Evolutionary conservation across 2,113 vertebrate species (phyloP).

Genomic region (Pogonocichla stellata): DNA sequence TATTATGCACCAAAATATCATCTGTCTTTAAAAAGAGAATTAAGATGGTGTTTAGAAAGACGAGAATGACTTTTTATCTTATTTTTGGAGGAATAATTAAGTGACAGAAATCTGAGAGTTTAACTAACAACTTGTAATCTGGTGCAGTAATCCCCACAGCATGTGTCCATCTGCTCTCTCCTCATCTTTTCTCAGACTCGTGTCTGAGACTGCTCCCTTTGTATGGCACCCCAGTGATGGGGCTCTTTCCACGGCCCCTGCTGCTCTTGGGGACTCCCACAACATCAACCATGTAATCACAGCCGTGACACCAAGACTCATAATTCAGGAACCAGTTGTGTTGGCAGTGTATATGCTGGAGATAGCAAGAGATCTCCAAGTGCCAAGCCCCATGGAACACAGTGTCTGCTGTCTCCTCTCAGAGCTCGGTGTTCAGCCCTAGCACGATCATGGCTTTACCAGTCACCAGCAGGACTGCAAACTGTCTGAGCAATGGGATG

Average conservation of each 20-base stretch:
- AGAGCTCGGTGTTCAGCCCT: background rate
- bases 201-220: background rate
- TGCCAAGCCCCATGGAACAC: accelerated
- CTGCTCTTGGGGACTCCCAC: background rate
- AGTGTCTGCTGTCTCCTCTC: background rate
- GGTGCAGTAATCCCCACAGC: constrained; percentile 1
- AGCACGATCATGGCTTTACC: background rate
- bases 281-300: background rate
- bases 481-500: background rate
- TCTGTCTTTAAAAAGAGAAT: background rate
- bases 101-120: constrained; percentile 10
- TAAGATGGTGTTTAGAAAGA: background rate
- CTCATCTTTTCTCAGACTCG: background rate
- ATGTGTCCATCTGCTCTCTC: background rate
- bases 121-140: constrained; percentile 26
- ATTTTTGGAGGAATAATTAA: constrained; percentile 5
- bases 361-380: background rate
- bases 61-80: background rate
- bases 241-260: background rate
- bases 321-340: background rate
- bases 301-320: background rate
- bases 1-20: background rate
- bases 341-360: background rate
- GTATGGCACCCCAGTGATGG: accelerated
- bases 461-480: background rate